phyloP scores from a whole-genome alignment of 2,797 vertebrate genomes.

The Holocentrus rufus region DNA sequence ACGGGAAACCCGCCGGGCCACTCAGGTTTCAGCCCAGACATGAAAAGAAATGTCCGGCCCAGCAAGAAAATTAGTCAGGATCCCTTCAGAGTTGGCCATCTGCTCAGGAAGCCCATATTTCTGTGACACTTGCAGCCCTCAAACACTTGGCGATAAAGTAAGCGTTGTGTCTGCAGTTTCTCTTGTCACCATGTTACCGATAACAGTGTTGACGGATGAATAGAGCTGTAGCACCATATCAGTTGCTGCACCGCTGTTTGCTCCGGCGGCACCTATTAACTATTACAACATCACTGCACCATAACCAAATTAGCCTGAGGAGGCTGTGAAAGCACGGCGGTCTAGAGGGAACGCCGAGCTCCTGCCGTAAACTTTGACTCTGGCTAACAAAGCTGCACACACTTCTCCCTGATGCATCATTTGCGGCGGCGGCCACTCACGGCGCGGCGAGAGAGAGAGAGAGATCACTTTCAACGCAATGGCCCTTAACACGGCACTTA shows the following conservation, averaged over 20 bases:
- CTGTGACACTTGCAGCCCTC: conserved; percentile 38
- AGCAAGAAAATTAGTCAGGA: conserved; percentile 62
- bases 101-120: conserved; percentile 48
- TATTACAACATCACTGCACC: not conserved
- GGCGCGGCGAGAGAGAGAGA: conserved; percentile 22
- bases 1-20: conserved; percentile 46
- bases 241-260: not conserved
- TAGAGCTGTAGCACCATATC: not conserved
- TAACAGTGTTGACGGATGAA: not conserved
- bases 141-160: conserved; percentile 14
- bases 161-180: not conserved
- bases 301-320: not conserved
- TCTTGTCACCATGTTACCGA: not conserved
- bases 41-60: conserved; percentile 69
- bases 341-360: not conserved
- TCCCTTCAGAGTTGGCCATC: conserved; percentile 38
- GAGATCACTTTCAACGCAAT: conserved; percentile 59
- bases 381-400: not conserved
- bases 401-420: conserved; percentile 6
- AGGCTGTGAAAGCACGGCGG: not conserved
- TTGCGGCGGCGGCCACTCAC: conserved; percentile 36
- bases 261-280: not conserved
- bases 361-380: conserved; percentile 21
- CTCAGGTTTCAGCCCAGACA: conserved; percentile 70
- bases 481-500: conserved; percentile 71